phyloP scores from a whole-genome alignment of 2,113 vertebrate genomes.

The Zapus hudsonius region DNA sequence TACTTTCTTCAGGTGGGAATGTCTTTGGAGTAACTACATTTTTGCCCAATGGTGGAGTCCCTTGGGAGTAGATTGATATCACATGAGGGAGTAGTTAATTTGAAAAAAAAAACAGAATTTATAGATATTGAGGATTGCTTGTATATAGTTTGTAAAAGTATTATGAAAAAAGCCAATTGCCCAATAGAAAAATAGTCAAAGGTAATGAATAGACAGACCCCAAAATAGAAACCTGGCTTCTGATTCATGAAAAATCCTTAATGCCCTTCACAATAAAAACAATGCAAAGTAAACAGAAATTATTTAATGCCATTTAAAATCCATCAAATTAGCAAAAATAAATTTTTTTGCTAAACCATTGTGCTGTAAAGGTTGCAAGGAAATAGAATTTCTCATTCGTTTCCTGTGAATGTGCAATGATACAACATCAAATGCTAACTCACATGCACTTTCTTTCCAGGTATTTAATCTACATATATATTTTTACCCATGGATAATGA shows the following conservation, averaged over 20 bases:
- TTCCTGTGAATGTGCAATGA: background rate
- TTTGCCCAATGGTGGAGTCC: background rate
- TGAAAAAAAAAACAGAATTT: background rate
- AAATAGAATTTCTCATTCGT: background rate
- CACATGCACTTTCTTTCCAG: background rate
- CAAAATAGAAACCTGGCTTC: background rate
- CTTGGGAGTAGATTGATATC: background rate
- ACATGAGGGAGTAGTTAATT: background rate
- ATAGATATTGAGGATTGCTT: background rate
- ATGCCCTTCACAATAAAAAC: background rate
- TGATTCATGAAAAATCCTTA: background rate
- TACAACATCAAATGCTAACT: background rate
- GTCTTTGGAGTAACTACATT: accelerated
- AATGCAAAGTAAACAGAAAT: constrained; percentile 22
- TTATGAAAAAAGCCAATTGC: background rate
- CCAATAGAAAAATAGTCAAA: background rate
- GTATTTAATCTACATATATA: background rate
- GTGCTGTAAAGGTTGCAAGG: background rate
- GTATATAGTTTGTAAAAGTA: background rate
- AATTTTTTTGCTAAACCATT: background rate
- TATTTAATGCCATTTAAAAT: background rate
- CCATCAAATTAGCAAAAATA: background rate
- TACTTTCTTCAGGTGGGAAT: background rate
- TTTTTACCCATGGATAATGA: background rate
- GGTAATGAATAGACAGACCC: background rate